Base-by-base conservation (phyloP, 1,140 invertebrate genomes). In the Pseudomyrmex flavicornis region DNA sequence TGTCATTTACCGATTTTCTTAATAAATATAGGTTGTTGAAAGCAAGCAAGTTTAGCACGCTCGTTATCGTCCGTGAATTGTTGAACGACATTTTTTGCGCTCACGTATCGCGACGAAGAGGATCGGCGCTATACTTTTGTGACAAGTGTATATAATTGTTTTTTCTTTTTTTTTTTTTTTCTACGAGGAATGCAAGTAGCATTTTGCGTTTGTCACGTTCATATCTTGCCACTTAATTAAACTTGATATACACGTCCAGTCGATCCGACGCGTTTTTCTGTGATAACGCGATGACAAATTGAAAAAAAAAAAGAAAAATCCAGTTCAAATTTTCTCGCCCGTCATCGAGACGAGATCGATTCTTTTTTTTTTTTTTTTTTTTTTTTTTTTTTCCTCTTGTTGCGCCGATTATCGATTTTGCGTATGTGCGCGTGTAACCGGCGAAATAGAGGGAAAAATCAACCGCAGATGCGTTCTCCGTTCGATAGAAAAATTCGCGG, bases 21-120 rank as follows among this genome's bases (percentile, higher is more conserved):
- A 79, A 69, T 85, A 61, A 73, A 66, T 85, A 75, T 88, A 87
- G 84, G 56, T 65, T 61, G 52, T 79, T 80, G 58, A 58, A 73
- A 75, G 83, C 84, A 75, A 85, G 82, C 82, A 85, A 86, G 86
- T 85, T 87, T 35, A 90, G 89, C 88, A 91, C 87, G 89, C 85
- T 87, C 73, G 83, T 89, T 89, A 83, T 80, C 70, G 70, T 85
- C 77, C 75, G 74, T 85, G 48, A 35, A 35, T 35, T 35, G 35
- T 35, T 35, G 35, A 82, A 80, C 69, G 70, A 61, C 62, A 22
- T 84, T 35, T 35, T 35, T 35, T 46, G 48, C 73, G 82, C 54
- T 44, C 75, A 75, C 35, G 35, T 87, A 70, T 72, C 10, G 10
- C 62, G 35, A 68, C 73, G 50, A 35, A 35, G 26, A 58, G 26